Evolutionary conservation across 2,797 vertebrate species (phyloP).

Genomic region (Xiphorhynchus erythropygius): DNA sequence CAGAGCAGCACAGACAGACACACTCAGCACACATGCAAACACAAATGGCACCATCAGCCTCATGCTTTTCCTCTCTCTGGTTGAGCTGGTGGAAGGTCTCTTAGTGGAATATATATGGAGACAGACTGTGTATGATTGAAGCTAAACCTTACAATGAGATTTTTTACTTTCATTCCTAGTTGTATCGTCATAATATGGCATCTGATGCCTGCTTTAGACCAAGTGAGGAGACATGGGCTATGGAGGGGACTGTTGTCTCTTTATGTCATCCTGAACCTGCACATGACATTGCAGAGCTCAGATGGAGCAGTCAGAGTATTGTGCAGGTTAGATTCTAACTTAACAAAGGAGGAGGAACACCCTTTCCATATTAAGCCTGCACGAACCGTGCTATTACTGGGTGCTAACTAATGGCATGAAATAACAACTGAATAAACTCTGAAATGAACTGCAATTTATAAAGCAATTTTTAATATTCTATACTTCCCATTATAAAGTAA

Average conservation of each 20-base stretch:
- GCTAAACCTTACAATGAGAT: not conserved
- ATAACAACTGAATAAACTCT: not conserved
- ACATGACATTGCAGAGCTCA: not conserved
- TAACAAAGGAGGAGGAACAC: not conserved
- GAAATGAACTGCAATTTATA: not conserved
- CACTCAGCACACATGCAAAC: not conserved
- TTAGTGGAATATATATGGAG: not conserved
- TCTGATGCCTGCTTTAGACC: conserved; percentile 10
- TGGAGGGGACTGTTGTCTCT: not conserved
- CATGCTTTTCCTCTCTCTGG: not conserved
- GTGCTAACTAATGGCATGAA: not conserved
- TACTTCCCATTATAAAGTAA: not conserved
- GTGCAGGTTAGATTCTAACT: not conserved
- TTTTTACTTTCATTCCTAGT: not conserved
- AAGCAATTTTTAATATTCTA: not conserved
- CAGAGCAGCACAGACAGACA: not conserved
- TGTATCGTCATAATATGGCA: not conserved
- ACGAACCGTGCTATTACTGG: not conserved
- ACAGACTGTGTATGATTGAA: not conserved
- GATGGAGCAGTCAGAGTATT: not conserved
- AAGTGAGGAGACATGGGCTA: not conserved
- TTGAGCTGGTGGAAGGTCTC: not conserved
- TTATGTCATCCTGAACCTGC: not conserved
- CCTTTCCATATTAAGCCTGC: not conserved
- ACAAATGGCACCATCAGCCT: not conserved